A percentile compares a stretch with the other conserved stretches of the same genome.
phyloP scores from a whole-genome alignment of 2,888 invertebrate genomes.

The Athalia cordata region DNA sequence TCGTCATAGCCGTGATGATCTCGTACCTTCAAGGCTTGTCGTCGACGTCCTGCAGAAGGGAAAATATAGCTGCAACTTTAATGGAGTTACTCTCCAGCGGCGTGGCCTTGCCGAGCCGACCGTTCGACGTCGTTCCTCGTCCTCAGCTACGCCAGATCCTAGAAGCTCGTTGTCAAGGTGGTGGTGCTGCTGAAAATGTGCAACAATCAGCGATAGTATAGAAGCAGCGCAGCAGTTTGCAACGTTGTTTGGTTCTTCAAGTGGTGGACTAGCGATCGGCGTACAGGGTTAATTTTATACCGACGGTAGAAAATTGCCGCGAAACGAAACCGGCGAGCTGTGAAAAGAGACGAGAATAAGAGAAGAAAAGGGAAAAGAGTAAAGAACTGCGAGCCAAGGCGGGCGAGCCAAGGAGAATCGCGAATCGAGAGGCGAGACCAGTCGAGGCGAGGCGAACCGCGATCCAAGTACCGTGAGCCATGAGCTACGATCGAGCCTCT shows the following conservation, averaged over 20 bases:
- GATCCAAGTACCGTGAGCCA: conserved; percentile 11
- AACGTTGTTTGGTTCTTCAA: too few species aligned
- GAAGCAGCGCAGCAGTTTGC: too few species aligned
- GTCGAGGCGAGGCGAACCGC: neutral
- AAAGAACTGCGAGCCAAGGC: too few species aligned
- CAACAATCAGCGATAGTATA: too few species aligned
- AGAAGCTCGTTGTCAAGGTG: too few species aligned
- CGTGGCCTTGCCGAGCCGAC: neutral
- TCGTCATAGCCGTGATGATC: neutral
- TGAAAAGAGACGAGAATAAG: neutral
- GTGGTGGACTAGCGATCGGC: too few species aligned
- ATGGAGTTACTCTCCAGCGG: conserved; percentile 27
- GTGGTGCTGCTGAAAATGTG: too few species aligned
- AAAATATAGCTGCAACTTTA: conserved; percentile 41
- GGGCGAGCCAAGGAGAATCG: too few species aligned
- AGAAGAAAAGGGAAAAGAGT: too few species aligned
- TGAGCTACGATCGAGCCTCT: neutral
- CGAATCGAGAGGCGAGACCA: too few species aligned
- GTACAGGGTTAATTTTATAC: conserved; percentile 32
- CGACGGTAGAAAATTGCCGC: conserved; percentile 22
- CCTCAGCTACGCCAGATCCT: too few species aligned
- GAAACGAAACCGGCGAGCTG: neutral
- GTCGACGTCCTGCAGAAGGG: conserved; percentile 17
- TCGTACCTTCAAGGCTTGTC: conserved; percentile 2
- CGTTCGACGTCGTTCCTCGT: neutral